Base-by-base conservation (phyloP, 2,113 vertebrate species). In the Melozone crissalis region DNA sequence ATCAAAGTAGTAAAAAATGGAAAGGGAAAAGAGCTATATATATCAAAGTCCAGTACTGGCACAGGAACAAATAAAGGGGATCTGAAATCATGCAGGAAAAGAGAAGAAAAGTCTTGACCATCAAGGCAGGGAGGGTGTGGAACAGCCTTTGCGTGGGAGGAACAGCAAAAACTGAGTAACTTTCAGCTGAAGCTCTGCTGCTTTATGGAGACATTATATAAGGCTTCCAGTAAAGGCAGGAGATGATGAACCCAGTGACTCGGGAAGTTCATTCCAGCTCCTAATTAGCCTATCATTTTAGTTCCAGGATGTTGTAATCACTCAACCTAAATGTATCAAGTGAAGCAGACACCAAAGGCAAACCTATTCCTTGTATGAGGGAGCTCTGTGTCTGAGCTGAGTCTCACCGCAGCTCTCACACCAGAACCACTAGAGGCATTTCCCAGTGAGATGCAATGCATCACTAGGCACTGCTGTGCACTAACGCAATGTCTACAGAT, bases 171-270 rank as follows among this genome's bases (percentile, higher is more conserved):
- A 57, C 52, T 91, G 84, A 97, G 84, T 87, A 95, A 97, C 61
- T 89, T 94, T 87, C 77, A 89, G 77, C 84, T 94, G 84, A 68
- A 95, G n/a, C 37, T 66, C 39, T 5, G 9, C 49, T 82, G 61
- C 65, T 91, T 92, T 91, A 49, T 68, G 54, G 54, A 44, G 47
- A n/a, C 8, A 7, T 96, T 95, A 82, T 95, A 92, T 89, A 94
- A 94, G 0, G 3, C 31, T 90, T 93, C 37, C 86, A 59, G 91
- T 87, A 89, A 94, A 61, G 41, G 18, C 84, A 79, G 62, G 44
- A 84, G 61, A 57, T 49, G 65, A 84, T 84, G 84, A 96, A 95
- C 89, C 33, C 94, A 49, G 31, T 89, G 93, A 95, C 94, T 94
- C 11, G 15, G 89, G 89, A 94, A 96, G 91, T 94, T 84, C 49